Base-by-base conservation (phyloP, 1,140 invertebrate genomes). In the Drosophila equinoxialis region DNA sequence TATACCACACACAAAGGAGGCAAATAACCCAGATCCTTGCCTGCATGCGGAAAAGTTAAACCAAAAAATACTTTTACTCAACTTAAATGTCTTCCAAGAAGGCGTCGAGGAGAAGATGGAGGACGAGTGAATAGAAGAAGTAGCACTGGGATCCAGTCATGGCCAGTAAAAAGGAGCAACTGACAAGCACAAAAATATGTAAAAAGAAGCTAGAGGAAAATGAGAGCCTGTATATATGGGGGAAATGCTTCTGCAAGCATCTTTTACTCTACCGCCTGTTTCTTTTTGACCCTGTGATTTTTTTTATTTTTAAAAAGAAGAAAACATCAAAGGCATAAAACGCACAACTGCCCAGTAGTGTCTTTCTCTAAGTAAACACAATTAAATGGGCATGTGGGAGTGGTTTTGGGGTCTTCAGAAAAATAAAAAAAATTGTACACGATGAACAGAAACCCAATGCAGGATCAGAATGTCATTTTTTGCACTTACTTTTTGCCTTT, bases 11-110 rank as follows among this genome's bases (percentile, higher is more conserved):
- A 77, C 66, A 54, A 65, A 74, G 65, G 65, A 65, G 51, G 48
- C 51, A 61, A 65, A 68, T 61, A 65, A 30, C 13, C 26, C 35
- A 41, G 41, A 55, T 39, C 30, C 13, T 54, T 41, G 74, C 71
- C 57, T 58, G 74, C 66, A 66, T 69, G 74, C 61, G 72, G 67
- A 69, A 65, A 84, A 87, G 57, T 71, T 77, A 77, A 83, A 55
- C 65, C 76, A 79, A 87, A 71, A 79, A 76, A 85, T 79, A 68
- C 77, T 85, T 82, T 73, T 13, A 65, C 70, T 59, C 54, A 77
- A 82, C 72, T 76, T 72, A 77, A 87, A 75, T 77, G 79, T 65
- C 76, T 87, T 60, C 48, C 54, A 71, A 41, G 69, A 68, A 59
- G 69, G 55, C 76, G 83, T 58, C 64, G 30, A 69, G 45, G 68